phyloP scores from a whole-genome alignment of 2,888 invertebrate genomes.

The Craniophora ligustri region DNA sequence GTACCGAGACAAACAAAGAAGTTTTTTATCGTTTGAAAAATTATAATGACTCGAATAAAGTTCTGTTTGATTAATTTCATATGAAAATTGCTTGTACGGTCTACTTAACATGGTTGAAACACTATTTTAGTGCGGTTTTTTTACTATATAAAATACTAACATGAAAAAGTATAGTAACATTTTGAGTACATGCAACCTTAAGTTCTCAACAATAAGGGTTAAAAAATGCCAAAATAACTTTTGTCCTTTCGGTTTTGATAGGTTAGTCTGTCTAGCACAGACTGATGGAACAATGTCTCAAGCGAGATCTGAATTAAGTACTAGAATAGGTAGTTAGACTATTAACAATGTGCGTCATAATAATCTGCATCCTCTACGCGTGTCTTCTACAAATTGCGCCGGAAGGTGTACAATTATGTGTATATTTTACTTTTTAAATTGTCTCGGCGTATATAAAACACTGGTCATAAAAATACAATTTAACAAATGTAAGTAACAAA shows the following conservation, averaged over 20 bases:
- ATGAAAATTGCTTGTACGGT: conserved; percentile 52
- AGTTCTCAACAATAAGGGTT: neutral
- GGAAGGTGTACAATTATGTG: conserved; percentile 3
- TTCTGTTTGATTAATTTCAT: conserved; percentile 58
- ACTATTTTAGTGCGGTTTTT: conserved; percentile 2
- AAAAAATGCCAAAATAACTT: conserved; percentile 12
- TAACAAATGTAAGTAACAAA: conserved; percentile 11
- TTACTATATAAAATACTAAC: no score
- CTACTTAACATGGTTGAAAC: conserved; percentile 41
- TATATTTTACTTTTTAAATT: conserved; percentile 10
- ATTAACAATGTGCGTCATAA: conserved; percentile 37
- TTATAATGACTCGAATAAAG: conserved; percentile 52
- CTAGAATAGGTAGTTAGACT: conserved; percentile 28
- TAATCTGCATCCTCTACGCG: conserved; percentile 26
- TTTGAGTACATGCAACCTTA: no score
- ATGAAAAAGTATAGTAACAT: no score
- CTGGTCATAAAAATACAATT: conserved; percentile 5
- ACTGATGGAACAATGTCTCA: no score
- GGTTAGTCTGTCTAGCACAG: no score
- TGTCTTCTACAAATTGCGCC: conserved; percentile 16
- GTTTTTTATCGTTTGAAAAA: conserved; percentile 52
- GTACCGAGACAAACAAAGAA: conserved; percentile 53
- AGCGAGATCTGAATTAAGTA: conserved; percentile 36
- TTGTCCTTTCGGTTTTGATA: conserved; percentile 16
- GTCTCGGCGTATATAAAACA: conserved; percentile 13